phyloP scores from a whole-genome alignment of 92 coral and sea anemone species.

The Montipora capitata region DNA sequence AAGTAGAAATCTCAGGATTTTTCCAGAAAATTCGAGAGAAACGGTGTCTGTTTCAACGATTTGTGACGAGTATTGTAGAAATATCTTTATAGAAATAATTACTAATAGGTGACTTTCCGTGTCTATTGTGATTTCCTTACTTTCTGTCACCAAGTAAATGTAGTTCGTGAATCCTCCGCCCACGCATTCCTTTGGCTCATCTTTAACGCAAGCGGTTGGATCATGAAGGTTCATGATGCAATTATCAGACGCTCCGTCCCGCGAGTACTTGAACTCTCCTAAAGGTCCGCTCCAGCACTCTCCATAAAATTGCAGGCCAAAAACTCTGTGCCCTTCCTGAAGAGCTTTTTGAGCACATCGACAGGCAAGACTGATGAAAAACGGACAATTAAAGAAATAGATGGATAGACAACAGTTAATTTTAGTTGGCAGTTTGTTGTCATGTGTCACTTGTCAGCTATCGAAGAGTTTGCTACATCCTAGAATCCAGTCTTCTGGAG shows the following conservation, averaged over 20 bases:
- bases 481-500: too few species aligned
- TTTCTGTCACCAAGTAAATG: constrained; percentile 49
- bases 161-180: constrained; percentile 66
- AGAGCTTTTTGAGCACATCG: constrained; percentile 81
- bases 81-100: too few species aligned
- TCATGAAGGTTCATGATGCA: constrained; percentile 62
- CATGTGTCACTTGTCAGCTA: too few species aligned
- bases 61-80: too few species aligned
- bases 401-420: neutral
- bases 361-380: constrained; percentile 69
- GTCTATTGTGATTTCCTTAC: constrained; percentile 5
- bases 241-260: constrained; percentile 56
- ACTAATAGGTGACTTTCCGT: too few species aligned
- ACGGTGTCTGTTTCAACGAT: too few species aligned
- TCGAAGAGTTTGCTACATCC: too few species aligned
- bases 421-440: too few species aligned
- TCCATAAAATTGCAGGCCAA: constrained; percentile 83
- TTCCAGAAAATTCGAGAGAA: too few species aligned
- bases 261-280: constrained; percentile 53
- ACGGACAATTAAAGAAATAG: too few species aligned
- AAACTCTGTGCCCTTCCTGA: constrained; percentile 65
- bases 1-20: too few species aligned
- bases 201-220: constrained; percentile 60
- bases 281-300: constrained; percentile 84
- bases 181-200: constrained; percentile 64